These are phyloP conservation scores for Ephialtes manifestator DNA, from an alignment of 2,888 invertebrate genomes.

Conservation along the genomic window DNA sequence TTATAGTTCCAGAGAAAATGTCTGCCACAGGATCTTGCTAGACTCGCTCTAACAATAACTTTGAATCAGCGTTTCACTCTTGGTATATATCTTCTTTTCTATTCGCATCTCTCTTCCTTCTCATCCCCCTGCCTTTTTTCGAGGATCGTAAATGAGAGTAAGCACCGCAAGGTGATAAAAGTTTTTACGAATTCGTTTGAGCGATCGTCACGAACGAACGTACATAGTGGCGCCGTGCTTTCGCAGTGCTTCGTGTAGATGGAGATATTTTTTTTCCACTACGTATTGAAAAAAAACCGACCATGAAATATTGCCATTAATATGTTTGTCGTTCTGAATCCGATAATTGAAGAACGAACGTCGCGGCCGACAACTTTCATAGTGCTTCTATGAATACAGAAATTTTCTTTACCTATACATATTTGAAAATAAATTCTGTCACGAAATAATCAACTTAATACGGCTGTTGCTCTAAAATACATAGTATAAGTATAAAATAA, in stretches of 20 bases:
- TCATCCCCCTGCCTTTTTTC: slow-evolving; percentile 6
- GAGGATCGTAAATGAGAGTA: slow-evolving; percentile 51
- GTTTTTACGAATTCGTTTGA: slow-evolving; percentile 50
- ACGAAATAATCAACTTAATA: slow-evolving; percentile 19
- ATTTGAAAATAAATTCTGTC: not conserved
- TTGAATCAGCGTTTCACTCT: slow-evolving; percentile 53
- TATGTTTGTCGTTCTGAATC: not conserved
- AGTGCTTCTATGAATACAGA: not conserved
- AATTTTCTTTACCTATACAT: not conserved
- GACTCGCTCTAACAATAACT: slow-evolving; percentile 49
- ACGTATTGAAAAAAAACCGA: not conserved
- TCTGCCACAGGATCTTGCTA: slow-evolving; percentile 40
- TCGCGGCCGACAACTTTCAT: not conserved
- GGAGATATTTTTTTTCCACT: not conserved
- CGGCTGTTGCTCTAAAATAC: not conserved
- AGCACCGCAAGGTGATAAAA: slow-evolving; percentile 44
- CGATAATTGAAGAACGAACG: not conserved
- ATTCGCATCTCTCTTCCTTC: not conserved
- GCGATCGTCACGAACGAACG: not conserved
- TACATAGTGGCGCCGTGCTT: not conserved
- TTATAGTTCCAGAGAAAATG: slow-evolving; percentile 37
- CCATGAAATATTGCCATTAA: slow-evolving; percentile 19
- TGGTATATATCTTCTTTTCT: not conserved
- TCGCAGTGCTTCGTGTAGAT: not conserved
- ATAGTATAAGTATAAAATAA: not conserved